These are phyloP conservation scores for Antedon mediterranea DNA, from an alignment of 53 echinoderm and acorn worm genomes.

Conservation along the genomic window DNA sequence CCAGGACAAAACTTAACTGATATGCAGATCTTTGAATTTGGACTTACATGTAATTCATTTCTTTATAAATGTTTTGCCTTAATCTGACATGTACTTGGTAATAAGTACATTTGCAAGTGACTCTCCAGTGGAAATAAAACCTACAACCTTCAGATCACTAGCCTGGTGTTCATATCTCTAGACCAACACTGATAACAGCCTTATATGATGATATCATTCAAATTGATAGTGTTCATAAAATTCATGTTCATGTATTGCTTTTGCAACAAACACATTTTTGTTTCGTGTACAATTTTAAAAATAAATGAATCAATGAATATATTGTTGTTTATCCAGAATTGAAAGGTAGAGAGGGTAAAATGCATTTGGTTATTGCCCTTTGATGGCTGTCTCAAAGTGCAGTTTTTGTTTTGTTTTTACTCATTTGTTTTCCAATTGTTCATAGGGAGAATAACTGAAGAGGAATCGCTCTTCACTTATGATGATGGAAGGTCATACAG, in stretches of 20 bases:
- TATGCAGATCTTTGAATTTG: slow-evolving; percentile 46
- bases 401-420: background rate
- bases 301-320: background rate
- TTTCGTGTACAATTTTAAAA: background rate
- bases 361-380: background rate
- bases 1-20: slow-evolving; percentile 39
- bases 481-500: slow-evolving; percentile 17
- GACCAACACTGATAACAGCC: no score
- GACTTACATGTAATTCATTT: slow-evolving; percentile 58
- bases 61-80: background rate
- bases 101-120: no score
- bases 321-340: no score
- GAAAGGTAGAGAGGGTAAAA: background rate
- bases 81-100: no score
- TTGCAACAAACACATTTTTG: no score
- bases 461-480: slow-evolving; percentile 45
- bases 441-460: slow-evolving; percentile 50
- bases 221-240: no score
- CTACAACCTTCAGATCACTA: no score
- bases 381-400: background rate
- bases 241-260: no score
- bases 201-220: no score
- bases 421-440: background rate
- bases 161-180: no score
- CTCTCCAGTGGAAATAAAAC: no score